Percentiles rank a stretch among this genome's conserved stretches.
These are phyloP conservation scores for Pherbina coryleti DNA, from an alignment of 2,888 invertebrate genomes.

Conservation along the genomic window DNA sequence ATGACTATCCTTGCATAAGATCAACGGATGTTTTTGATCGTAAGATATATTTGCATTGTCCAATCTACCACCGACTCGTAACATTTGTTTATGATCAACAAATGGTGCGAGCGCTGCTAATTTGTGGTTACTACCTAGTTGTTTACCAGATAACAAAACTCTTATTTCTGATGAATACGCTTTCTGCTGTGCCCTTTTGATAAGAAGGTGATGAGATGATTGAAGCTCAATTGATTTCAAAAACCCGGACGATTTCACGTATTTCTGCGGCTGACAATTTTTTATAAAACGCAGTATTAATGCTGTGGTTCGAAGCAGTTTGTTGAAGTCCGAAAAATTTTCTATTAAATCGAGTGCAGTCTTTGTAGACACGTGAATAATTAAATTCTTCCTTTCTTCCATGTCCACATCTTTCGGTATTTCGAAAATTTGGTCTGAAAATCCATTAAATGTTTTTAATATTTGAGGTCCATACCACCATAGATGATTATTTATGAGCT, in stretches of 20 bases:
- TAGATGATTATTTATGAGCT: neutral
- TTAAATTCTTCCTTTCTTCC: neutral
- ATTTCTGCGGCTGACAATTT: no score
- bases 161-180: no score
- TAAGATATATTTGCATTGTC: conserved; percentile 4
- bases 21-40: conserved; percentile 25
- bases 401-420: neutral
- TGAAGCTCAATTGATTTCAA: no score
- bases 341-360: conserved; percentile 23
- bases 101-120: no score
- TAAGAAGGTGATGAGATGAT: no score
- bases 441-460: neutral
- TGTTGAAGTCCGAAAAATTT: conserved; percentile 27
- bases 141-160: no score
- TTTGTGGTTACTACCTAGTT: no score
- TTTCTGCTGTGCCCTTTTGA: no score
- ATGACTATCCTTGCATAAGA: conserved; percentile 9
- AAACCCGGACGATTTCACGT: no score
- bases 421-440: neutral
- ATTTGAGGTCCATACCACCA: conserved; percentile 20
- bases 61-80: conserved; percentile 29
- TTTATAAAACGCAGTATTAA: no score
- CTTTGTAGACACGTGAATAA: neutral
- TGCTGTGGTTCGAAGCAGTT: conserved; percentile 33
- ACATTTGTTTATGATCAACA: neutral